These are phyloP conservation scores for Poeciliopsis paucimaculata DNA, from an alignment of 2,797 vertebrate species.

Conservation along the genomic window DNA sequence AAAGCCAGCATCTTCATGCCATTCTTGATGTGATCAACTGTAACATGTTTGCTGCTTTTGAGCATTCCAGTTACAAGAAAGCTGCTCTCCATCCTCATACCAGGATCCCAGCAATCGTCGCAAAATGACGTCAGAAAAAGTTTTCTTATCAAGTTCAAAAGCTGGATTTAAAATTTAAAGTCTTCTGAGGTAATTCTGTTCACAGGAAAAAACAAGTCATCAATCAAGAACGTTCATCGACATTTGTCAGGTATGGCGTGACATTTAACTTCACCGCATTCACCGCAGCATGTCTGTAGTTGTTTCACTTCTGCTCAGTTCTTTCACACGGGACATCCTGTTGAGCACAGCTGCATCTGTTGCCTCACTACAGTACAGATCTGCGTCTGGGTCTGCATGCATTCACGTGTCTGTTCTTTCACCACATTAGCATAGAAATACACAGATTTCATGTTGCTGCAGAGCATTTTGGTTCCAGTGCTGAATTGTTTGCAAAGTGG, in stretches of 20 bases:
- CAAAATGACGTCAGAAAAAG: neutral
- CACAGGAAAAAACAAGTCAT: neutral
- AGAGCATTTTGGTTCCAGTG: conserved; percentile 5
- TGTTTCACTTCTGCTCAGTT: conserved; percentile 67
- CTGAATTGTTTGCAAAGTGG: neutral
- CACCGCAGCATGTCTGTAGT: conserved; percentile 35
- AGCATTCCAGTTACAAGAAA: neutral
- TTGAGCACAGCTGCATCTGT: conserved; percentile 34
- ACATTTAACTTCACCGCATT: conserved; percentile 38
- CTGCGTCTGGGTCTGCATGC: conserved; percentile 20
- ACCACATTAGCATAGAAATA: conserved; percentile 29
- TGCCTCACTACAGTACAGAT: neutral
- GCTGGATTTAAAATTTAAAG: neutral
- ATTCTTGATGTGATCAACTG: conserved; percentile 1
- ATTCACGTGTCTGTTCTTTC: conserved; percentile 2
- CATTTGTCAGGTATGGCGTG: conserved; percentile 39
- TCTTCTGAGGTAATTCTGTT: neutral
- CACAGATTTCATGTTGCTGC: conserved; percentile 15
- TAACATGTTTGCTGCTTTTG: neutral
- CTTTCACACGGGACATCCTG: conserved; percentile 64
- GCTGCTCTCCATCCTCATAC: neutral
- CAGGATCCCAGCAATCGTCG: neutral
- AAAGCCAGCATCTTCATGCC: neutral
- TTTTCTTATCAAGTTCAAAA: conserved; percentile 6
- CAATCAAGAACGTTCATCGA: neutral